These are phyloP conservation scores for Poeciliopsis paucimaculata DNA, from an alignment of 2,797 vertebrate genomes.

Conservation along the genomic window DNA sequence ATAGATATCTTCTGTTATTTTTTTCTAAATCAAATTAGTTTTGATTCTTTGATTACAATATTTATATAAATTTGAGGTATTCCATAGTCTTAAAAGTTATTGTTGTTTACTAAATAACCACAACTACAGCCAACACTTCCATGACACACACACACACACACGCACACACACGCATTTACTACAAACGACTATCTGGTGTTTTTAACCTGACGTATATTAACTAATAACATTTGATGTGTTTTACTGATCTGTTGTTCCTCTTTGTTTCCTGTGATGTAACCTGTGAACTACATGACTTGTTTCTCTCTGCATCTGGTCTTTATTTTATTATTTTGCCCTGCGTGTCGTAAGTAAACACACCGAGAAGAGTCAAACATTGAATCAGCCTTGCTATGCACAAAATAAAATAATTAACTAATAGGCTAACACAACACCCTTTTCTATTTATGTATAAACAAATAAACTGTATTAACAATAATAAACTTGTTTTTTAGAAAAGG, in stretches of 20 bases:
- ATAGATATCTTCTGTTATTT: neutral
- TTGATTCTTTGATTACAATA: neutral
- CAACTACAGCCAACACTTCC: neutral
- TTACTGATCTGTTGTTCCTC: neutral
- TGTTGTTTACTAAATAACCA: neutral
- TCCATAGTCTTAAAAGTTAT: neutral
- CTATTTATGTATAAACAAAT: neutral
- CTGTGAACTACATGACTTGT: neutral
- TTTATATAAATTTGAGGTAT: neutral
- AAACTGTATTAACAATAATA: neutral
- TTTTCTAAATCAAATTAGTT: neutral
- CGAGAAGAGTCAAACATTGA: neutral
- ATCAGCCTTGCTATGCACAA: neutral
- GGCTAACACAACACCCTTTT: neutral
- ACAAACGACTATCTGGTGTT: neutral
- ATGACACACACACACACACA: neutral
- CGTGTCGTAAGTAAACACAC: neutral
- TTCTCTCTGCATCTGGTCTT: neutral
- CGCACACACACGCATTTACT: too few relatives aligned
- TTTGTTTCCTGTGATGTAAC: neutral
- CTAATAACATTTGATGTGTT: neutral
- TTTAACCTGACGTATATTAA: neutral
- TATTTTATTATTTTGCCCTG: neutral
- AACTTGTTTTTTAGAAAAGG: too few relatives aligned
- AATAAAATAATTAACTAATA: neutral